Conservation (phyloP, 2,888 invertebrate genomes). For the Heteromurus nitidus region DNA sequence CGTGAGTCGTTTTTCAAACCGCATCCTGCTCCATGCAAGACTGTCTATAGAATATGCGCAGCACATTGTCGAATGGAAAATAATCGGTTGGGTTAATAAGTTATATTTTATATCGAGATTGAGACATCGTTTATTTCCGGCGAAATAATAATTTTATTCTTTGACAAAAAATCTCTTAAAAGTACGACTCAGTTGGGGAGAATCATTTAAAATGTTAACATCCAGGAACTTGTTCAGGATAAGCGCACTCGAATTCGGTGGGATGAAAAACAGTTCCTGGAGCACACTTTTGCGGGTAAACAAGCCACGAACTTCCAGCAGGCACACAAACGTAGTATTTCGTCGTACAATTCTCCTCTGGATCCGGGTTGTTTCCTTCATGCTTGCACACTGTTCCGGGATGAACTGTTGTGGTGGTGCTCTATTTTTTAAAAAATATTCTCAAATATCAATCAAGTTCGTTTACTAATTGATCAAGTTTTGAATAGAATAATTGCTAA, state of each 20-base stretch:
- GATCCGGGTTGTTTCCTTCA: conserved; percentile 66
- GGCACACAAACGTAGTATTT: conserved; percentile 57
- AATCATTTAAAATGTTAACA: no score
- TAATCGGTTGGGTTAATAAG: no score
- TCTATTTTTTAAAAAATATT: neutral
- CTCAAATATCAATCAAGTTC: neutral
- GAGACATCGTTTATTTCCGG: no score
- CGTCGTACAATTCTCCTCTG: conserved; percentile 50
- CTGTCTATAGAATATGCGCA: no score
- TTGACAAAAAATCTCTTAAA: no score
- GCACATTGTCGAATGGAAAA: no score
- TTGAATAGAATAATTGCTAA: neutral
- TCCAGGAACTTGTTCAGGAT: conserved; percentile 55
- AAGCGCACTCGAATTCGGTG: conserved; percentile 40
- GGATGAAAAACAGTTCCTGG: conserved; percentile 65
- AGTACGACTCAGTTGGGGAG: no score
- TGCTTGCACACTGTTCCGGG: conserved; percentile 51
- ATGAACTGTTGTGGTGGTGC: conserved; percentile 36
- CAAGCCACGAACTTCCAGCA: conserved; percentile 48
- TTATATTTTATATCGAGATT: no score
- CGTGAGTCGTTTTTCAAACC: no score
- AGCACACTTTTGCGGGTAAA: conserved; percentile 45
- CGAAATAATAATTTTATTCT: no score
- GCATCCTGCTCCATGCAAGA: no score
- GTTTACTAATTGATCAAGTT: neutral